Base-by-base conservation (phyloP, 2,113 vertebrate genomes). In the Lamprotornis superbus region DNA sequence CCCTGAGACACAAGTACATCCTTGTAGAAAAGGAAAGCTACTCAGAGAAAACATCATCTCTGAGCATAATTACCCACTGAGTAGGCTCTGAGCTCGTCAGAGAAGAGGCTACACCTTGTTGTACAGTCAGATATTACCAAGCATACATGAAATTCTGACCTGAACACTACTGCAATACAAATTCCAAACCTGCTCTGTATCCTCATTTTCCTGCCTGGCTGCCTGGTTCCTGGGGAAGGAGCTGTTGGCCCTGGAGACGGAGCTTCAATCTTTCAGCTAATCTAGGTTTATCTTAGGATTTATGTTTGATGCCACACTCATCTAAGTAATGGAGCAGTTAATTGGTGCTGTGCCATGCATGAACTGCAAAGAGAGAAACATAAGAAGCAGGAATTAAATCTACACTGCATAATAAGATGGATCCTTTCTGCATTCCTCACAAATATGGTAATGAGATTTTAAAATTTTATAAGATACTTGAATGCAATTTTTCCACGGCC, bases 1-100 rank as follows among this genome's bases (percentile, higher is more conserved):
- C 8, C 28, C 83, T 0, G 31, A 76, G 79, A 75, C 16, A 15
- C 0, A 0, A 68, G 60, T 1, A 31, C 13, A 68, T 8, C 25
- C 56, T 40, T 20, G 31, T 15, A 76, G 57, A 40, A 67, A 40
- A 64, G 37, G 16, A 33, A 53, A 77, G 44, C 42, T 18, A 15
- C 5, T 55, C 53, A 5, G 40, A 49, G 61, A 35, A 87, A 82
- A 47, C 28, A 52, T 4, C 35, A 63, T 31, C 77, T 95, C 50
- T 2, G 8, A 85, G 71, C 22, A 2, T 10, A 49, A 70, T 80
- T 47, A 80, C 49, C 28, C 35, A 16, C 31, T 0, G 56, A 91
- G 68, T 1, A 49, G 80, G 55, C 80, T 30, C 25, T 2, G 39
- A 65, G 90, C 86, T 42, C 16, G 0, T 37, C 63, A 22, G 49